Evolutionary conservation across 2,888 invertebrate genomes (phyloP).

Genomic region (Metopia argyrocephala): DNA sequence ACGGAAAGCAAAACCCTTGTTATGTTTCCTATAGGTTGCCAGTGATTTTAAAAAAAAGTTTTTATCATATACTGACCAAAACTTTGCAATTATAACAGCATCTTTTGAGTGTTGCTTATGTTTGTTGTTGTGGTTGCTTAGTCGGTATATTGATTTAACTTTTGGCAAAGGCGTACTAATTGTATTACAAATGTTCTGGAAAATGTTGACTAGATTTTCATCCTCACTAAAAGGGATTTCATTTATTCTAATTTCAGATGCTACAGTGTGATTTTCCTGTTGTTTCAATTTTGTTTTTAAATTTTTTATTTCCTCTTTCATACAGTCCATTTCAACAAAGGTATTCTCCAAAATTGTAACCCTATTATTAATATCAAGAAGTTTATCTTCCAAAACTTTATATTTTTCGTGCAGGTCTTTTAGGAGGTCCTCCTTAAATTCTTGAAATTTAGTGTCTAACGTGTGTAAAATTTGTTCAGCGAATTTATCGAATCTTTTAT

Average conservation of each 20-base stretch:
- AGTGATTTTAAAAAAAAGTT: neutral
- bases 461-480: too few relatives aligned
- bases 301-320: too few relatives aligned
- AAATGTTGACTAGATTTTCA: constrained; percentile 2
- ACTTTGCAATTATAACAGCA: constrained; percentile 3
- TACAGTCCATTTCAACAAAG: too few relatives aligned
- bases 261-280: too few relatives aligned
- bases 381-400: too few relatives aligned
- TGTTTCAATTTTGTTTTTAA: too few relatives aligned
- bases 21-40: neutral
- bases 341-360: too few relatives aligned
- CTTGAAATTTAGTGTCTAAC: too few relatives aligned
- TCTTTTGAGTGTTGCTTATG: neutral
- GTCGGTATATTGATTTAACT: neutral
- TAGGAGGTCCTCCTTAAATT: too few relatives aligned
- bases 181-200: neutral
- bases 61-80: constrained; percentile 6
- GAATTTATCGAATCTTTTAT: too few relatives aligned
- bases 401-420: too few relatives aligned
- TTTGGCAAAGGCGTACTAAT: neutral
- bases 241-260: neutral
- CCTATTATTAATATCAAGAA: too few relatives aligned
- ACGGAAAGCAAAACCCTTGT: neutral
- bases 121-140: constrained; percentile 21
- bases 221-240: constrained; percentile 4